Conservation (phyloP, 2,888 invertebrate species). For the Exocentrus adspersus region DNA sequence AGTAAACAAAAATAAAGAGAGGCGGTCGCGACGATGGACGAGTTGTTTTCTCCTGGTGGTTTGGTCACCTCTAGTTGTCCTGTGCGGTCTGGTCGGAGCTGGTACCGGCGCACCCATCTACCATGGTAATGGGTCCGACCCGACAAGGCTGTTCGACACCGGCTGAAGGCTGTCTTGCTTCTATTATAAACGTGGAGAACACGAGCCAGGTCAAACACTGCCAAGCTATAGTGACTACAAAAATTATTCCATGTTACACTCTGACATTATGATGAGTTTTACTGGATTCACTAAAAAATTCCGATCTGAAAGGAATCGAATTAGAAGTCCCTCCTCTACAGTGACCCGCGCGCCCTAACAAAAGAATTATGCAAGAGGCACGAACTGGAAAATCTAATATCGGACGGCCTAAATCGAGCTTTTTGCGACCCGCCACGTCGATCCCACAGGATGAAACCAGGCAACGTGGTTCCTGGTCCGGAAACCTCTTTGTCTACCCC, state of each 20-base stretch:
- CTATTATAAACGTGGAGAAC: constrained; percentile 26
- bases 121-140: neutral
- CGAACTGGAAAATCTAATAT: too few species aligned
- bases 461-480: constrained; percentile 33
- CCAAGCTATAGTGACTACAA: too few species aligned
- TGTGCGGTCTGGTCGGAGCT: constrained; percentile 22
- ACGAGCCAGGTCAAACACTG: neutral
- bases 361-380: too few species aligned
- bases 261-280: too few species aligned
- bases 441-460: too few species aligned
- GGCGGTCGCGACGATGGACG: constrained; percentile 19
- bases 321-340: too few species aligned
- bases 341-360: too few species aligned
- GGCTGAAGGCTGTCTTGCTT: constrained; percentile 31
- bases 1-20: constrained; percentile 27
- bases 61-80: constrained; percentile 28
- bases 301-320: too few species aligned
- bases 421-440: too few species aligned
- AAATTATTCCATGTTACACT: too few species aligned
- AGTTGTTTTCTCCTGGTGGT: constrained; percentile 26
- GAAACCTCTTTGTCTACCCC: constrained; percentile 46
- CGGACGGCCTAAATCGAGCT: too few species aligned
- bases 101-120: neutral
- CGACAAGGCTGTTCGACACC: constrained; percentile 31
- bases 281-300: too few species aligned